Base-by-base conservation (phyloP, 2,888 invertebrate species). In the Epirrita christyi region DNA sequence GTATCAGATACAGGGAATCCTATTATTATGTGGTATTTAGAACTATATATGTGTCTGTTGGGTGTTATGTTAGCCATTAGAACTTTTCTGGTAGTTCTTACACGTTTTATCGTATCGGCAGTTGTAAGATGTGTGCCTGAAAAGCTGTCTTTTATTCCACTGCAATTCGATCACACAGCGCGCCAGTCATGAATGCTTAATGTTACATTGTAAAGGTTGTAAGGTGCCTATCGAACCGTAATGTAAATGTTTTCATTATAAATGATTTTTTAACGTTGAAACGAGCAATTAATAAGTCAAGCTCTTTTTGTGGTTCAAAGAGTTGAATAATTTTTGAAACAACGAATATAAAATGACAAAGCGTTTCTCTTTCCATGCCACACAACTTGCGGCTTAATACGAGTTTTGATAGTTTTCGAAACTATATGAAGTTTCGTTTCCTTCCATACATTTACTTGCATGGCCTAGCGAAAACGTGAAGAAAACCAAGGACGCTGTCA, bases 171-270 rank as follows among this genome's bases (percentile, higher is more conserved):
- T 66, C 61, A 59, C 56, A 59, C 57, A 42, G 50, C 13, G 46
- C 36, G 48, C 51, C 52, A 52, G 45, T 45, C 63, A 66, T 66
- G 63, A 66, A 66, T 66, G 55, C 51, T 42, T 48, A 61, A 64
- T 62, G 48, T 52, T 34, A 49, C 44, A 57, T 43, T 45, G 54
- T 53, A 41, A 55, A 41, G 34, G 42, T 43, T 43, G 52, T 36
- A 50, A 53, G 52, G 55, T 45, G 48, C 15, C 10, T 13, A 34
- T 29, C 29, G 38, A n/a, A 6, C n/a, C 11, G 29, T 34, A 27
- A 34, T 43, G 21, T 27, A 14, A 21, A 28, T 53, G 37, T 53
- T 53, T 41, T 41, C 40, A 43, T 43, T 43, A 11, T 11, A 11
- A 13, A 40, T 15, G 15, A 7, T 2, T 3, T 10, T 9, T 1